These are phyloP conservation scores for Glandiceps talaboti DNA, from an alignment of 53 echinoderm and acorn worm species.

Conservation along the genomic window DNA sequence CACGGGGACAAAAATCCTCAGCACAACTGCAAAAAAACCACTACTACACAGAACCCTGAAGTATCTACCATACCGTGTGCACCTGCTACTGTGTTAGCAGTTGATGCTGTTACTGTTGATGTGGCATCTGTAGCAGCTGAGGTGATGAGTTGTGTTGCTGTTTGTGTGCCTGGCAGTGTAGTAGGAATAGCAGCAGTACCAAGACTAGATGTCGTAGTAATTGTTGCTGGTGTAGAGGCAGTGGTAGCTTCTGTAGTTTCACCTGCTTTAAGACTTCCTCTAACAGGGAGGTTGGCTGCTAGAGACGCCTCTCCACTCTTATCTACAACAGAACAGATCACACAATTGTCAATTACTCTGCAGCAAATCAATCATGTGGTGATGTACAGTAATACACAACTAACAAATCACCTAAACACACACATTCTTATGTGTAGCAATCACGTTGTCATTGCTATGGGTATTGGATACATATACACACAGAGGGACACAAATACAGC, in stretches of 20 bases:
- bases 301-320: constrained; percentile 8
- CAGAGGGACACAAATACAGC: background rate
- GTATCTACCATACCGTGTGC: background rate
- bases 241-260: constrained; percentile 8
- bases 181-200: constrained; percentile 14
- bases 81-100: background rate
- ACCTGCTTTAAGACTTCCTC: constrained; percentile 6
- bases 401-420: too few species aligned
- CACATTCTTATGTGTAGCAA: too few species aligned
- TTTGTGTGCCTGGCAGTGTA: constrained; percentile 7
- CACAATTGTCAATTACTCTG: too few species aligned
- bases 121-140: constrained; percentile 11
- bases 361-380: too few species aligned
- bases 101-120: background rate
- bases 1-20: too few species aligned
- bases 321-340: background rate
- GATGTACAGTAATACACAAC: too few species aligned
- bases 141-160: constrained; percentile 5
- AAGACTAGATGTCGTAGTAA: background rate
- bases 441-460: too few species aligned
- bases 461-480: too few species aligned
- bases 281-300: background rate
- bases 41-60: too few species aligned
- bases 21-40: too few species aligned
- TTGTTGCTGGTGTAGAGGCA: constrained; percentile 18